These are phyloP conservation scores for Mystacides longicornis DNA, from an alignment of 2,888 invertebrate species.

Conservation along the genomic window DNA sequence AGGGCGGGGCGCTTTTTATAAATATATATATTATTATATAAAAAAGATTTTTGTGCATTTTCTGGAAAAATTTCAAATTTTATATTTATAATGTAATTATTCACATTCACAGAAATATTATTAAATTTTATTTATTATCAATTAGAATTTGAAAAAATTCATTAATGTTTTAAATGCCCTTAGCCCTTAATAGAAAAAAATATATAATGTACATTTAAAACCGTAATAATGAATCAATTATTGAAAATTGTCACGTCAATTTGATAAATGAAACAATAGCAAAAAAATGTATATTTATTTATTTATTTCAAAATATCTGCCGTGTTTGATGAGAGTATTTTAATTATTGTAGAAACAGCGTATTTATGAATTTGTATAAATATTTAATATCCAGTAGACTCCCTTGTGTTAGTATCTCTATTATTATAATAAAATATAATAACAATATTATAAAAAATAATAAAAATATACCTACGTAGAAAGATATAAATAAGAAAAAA, in stretches of 20 bases:
- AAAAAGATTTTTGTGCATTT: conserved; percentile 18
- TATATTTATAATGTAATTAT: neutral
- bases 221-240: neutral
- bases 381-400: neutral
- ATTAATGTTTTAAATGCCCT: too few species aligned
- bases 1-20: conserved; percentile 11
- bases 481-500: too few species aligned
- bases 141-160: too few species aligned
- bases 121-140: neutral
- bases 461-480: neutral
- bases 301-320: conserved; percentile 15
- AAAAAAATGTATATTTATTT: neutral
- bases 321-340: conserved; percentile 16
- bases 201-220: neutral
- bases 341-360: neutral
- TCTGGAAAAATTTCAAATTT: conserved; percentile 15
- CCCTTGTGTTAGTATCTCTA: neutral
- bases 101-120: neutral
- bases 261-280: conserved; percentile 9
- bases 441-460: neutral
- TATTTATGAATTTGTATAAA: neutral
- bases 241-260: conserved; percentile 22
- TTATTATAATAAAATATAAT: neutral
- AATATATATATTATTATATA: conserved; percentile 4
- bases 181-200: neutral